Conservation (phyloP, 2,113 vertebrate species). For the Dicerorhinus sumatrensis region DNA sequence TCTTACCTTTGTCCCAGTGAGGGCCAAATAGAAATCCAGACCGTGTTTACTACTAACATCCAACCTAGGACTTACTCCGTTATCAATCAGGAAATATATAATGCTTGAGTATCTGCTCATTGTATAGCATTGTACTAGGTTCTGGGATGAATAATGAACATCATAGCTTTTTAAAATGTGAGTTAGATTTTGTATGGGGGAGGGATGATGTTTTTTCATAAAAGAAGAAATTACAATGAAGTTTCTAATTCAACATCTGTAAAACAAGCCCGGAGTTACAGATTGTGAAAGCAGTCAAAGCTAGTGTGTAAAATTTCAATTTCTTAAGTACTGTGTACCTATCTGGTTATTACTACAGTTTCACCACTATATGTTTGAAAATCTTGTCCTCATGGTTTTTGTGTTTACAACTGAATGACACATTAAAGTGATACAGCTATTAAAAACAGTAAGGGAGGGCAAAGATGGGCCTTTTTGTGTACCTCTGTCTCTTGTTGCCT, state of each 20-base stretch:
- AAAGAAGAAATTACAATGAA: slow-evolving; percentile 24
- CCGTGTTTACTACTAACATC: background rate
- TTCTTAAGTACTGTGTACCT: background rate
- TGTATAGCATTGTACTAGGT: background rate
- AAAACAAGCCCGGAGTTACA: slow-evolving; percentile 12
- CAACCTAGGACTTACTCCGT: background rate
- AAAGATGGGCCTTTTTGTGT: background rate
- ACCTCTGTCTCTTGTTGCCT: background rate
- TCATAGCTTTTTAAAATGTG: background rate
- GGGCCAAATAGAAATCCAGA: background rate
- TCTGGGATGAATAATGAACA: background rate
- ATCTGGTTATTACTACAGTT: background rate
- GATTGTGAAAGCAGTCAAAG: background rate
- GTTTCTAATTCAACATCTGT: slow-evolving; percentile 4
- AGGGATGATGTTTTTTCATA: slow-evolving; percentile 2
- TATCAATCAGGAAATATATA: background rate
- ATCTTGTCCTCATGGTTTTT: background rate
- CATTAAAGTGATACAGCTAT: background rate
- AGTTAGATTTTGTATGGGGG: background rate
- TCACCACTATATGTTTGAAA: background rate
- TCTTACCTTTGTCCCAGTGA: slow-evolving; percentile 4
- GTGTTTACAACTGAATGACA: background rate
- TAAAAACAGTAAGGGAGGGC: background rate
- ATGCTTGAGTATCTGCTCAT: background rate
- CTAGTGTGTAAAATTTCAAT: background rate